Evolutionary conservation across 1,140 invertebrate species (phyloP).

Genomic region (Conopomorpha cramerella): DNA sequence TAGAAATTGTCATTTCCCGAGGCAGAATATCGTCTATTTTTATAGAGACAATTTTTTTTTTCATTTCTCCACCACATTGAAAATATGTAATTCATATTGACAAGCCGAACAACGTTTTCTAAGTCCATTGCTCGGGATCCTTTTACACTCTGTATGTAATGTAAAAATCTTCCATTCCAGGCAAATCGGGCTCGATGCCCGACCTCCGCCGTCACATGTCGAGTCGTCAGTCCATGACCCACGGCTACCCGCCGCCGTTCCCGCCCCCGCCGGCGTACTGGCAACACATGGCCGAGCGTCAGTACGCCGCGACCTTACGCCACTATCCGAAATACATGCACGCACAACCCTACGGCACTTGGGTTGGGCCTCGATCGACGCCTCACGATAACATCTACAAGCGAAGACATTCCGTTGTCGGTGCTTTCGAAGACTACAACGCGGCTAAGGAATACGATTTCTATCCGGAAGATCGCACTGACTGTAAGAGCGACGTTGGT

Average conservation of each 20-base stretch:
- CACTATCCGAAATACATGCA: conserved; percentile 30
- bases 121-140: neutral
- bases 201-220: conserved; percentile 57
- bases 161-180: conserved; percentile 21
- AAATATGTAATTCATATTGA: no score
- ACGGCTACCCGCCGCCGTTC: conserved; percentile 31
- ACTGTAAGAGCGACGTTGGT: conserved; percentile 46
- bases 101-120: no score
- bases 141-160: neutral
- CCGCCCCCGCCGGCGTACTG: conserved; percentile 44
- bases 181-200: conserved; percentile 63
- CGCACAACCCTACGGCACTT: conserved; percentile 38
- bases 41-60: no score
- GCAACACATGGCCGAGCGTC: conserved; percentile 40
- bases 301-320: conserved; percentile 38
- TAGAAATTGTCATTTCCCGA: no score
- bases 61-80: no score
- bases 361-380: conserved; percentile 36
- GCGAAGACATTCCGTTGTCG: conserved; percentile 39
- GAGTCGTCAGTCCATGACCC: conserved; percentile 30
- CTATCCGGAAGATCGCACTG: conserved; percentile 30
- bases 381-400: conserved; percentile 41
- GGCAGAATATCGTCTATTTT: no score
- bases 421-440: conserved; percentile 43
- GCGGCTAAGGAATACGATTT: conserved; percentile 30